Evolutionary conservation across 2,888 invertebrate genomes (phyloP).

Genomic region (Drosophila stalkeri): DNA sequence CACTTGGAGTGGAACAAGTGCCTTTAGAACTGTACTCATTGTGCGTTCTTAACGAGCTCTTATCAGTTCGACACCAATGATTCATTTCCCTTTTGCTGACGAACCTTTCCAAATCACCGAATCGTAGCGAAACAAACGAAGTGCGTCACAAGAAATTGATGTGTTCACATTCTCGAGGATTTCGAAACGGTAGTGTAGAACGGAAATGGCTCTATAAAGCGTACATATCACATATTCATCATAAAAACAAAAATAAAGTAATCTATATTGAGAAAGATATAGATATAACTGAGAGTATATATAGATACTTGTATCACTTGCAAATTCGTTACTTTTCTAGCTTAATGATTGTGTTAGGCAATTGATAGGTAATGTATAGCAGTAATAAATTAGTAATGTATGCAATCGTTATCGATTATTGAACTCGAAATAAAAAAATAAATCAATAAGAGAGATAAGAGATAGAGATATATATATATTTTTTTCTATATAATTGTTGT

Average conservation of each 20-base stretch:
- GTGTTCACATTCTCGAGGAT: slow-evolving; percentile 14
- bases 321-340: neutral
- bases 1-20: neutral
- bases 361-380: neutral
- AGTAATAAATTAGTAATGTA: neutral
- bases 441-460: no score
- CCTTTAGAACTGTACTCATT: slow-evolving; percentile 31
- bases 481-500: no score
- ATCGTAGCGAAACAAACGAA: slow-evolving; percentile 3
- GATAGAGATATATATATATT: no score
- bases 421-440: neutral
- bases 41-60: slow-evolving; percentile 27
- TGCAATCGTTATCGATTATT: neutral
- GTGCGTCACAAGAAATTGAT: slow-evolving; percentile 45
- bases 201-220: slow-evolving; percentile 46
- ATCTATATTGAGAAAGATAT: neutral
- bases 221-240: slow-evolving; percentile 7
- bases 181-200: slow-evolving; percentile 46
- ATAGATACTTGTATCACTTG: neutral
- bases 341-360: neutral
- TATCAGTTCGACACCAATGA: slow-evolving; percentile 32
- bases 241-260: neutral
- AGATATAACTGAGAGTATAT: neutral
- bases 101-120: slow-evolving; percentile 15
- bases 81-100: slow-evolving; percentile 30